phyloP scores from a whole-genome alignment of 2,888 invertebrate genomes.

The Drosophila crucigera region DNA sequence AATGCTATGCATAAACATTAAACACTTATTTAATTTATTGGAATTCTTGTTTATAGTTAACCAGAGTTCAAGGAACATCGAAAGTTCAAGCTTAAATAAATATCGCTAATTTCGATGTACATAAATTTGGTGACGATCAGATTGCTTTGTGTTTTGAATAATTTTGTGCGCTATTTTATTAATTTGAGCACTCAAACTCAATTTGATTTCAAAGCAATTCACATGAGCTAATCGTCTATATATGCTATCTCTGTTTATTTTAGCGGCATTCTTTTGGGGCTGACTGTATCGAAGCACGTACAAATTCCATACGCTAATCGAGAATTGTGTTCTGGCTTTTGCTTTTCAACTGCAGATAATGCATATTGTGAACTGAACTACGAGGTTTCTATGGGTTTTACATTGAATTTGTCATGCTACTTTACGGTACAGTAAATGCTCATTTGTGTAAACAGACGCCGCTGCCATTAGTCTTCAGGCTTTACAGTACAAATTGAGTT shows the following conservation, averaged over 20 bases:
- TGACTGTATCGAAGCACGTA: slow-evolving; percentile 30
- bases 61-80: background rate
- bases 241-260: background rate
- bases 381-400: background rate
- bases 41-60: background rate
- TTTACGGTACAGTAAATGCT: slow-evolving; percentile 34
- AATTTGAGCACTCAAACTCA: background rate
- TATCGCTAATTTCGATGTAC: background rate
- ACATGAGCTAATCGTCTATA: background rate
- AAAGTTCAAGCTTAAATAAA: background rate
- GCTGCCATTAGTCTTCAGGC: slow-evolving; percentile 31
- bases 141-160: background rate
- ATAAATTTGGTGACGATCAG: background rate
- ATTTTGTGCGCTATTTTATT: background rate
- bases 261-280: slow-evolving; percentile 6
- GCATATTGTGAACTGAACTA: slow-evolving; percentile 7
- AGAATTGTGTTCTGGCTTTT: slow-evolving; percentile 4
- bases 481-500: slow-evolving; percentile 44
- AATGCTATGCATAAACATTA: slow-evolving; percentile 10
- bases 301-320: slow-evolving; percentile 25
- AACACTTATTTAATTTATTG: background rate
- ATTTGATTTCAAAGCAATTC: background rate
- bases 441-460: slow-evolving; percentile 51
- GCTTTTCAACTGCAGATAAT: background rate
- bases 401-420: slow-evolving; percentile 42